Conservation (phyloP, 2,113 vertebrate species). For the Beaufortia kweichowensis region DNA sequence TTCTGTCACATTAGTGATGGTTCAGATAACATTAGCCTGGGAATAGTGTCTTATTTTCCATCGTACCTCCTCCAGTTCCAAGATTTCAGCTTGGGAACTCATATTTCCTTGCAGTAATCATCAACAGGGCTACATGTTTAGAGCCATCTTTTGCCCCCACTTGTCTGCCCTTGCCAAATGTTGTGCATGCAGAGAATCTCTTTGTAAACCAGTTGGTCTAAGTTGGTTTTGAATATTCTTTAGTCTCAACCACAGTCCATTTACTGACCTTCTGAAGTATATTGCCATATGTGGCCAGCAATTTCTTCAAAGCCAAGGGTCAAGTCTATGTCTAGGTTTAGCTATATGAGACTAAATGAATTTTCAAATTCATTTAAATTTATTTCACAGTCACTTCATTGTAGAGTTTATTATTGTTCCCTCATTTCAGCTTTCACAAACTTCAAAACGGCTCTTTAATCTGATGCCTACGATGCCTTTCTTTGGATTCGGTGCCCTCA, state of each 20-base stretch:
- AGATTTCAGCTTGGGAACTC: constrained; percentile 22
- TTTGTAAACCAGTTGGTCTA: too few species aligned
- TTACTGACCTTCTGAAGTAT: too few species aligned
- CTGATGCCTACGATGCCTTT: background rate
- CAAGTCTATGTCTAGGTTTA: too few species aligned
- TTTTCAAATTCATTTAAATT: too few species aligned
- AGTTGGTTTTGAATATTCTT: too few species aligned
- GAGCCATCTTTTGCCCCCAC: too few species aligned
- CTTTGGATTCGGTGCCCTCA: constrained; percentile 27
- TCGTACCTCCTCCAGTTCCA: constrained; percentile 44
- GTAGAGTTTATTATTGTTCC: background rate
- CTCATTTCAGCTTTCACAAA: background rate
- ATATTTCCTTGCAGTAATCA: background rate
- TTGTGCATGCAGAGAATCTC: too few species aligned
- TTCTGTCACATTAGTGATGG: constrained; percentile 60
- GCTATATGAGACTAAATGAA: too few species aligned
- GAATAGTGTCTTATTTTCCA: constrained; percentile 26
- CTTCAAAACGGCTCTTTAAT: background rate
- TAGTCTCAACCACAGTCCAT: too few species aligned
- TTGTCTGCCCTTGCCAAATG: background rate
- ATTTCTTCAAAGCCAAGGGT: too few species aligned
- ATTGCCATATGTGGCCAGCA: too few species aligned
- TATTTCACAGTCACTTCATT: constrained; percentile 12
- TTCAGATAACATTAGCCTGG: constrained; percentile 57
- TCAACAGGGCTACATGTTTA: constrained; percentile 11